Evolutionary conservation across 2,888 invertebrate species (phyloP), one percentile per base, ranked within the genome.

Genomic region (Volucella zonaria): DNA sequence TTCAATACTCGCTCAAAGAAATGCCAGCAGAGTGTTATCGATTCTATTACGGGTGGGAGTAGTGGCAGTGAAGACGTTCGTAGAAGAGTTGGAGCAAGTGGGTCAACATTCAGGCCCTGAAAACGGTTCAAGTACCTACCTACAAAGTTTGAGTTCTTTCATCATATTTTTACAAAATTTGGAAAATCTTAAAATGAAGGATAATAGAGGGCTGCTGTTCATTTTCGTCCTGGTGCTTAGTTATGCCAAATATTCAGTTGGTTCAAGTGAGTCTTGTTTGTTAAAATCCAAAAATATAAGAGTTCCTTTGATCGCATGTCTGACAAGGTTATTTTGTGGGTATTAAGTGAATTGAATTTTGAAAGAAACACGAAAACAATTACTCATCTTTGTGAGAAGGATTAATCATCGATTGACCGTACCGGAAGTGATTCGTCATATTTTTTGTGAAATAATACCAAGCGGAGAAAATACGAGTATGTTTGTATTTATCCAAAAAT

Each of bases 201-300:
- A 67, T 61, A 61, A 61, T 45, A 52, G 52, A 47, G 3, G 31
- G 43, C 11, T 76, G 8, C 45, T 61, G 52, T 14, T 61, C 31
- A 14, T 40, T 18, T 52, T 47, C 11, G 31, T 61, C 59, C 61
- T 76, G 43, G 38, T 76, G n/a, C 45, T 18, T 18, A 49, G 38
- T 1, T n/a, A 3, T 42, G 31, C 18, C 9, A 45, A n/a, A 10
- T 43, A 76, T 23, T n/a, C n/a, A 14, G 67, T 76, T 59, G 10
- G 47, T 45, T 18, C 68, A 45, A 68, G 76, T 76, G 76, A 76
- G 76, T 76, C 61, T 38, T 45, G 2, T 2, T 64, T 12, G 15
- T 2, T 15, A 43, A 31, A 12, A 2, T 42, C 43, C 3, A 47
- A 68, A 9, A 47, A 68, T 58, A 58, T 31, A 42, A 42, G 11